Conservation (phyloP, 2,797 vertebrate species). For the Acanthurus leucopareius region DNA sequence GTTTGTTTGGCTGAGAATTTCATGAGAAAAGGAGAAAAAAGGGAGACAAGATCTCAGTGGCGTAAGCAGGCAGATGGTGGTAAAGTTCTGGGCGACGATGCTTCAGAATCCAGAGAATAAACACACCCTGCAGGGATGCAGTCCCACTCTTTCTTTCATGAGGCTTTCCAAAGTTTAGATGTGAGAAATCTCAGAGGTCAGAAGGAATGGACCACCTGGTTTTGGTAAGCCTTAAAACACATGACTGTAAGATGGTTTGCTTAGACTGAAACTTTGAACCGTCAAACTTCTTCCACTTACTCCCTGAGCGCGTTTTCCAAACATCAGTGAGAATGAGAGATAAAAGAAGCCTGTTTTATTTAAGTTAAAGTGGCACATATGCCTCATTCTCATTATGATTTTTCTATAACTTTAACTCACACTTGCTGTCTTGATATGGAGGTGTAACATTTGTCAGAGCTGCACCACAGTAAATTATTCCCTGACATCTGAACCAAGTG, state of each 20-base stretch:
- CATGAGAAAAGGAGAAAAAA: conserved; percentile 2
- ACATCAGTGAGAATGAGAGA: conserved; percentile 35
- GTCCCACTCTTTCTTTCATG: conserved; percentile 50
- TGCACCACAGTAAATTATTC: conserved; percentile 44
- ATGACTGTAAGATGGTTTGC: conserved; percentile 24
- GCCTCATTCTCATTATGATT: background rate
- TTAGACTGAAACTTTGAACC: conserved; percentile 31
- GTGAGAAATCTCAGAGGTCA: conserved; percentile 45
- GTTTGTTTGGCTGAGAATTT: conserved; percentile 18
- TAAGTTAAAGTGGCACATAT: background rate
- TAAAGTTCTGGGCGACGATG: conserved; percentile 13
- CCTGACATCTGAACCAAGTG: conserved; percentile 70
- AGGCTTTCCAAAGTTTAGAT: conserved; percentile 43
- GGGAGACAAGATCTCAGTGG: conserved; percentile 5
- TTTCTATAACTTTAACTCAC: background rate
- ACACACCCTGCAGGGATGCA: conserved; percentile 40
- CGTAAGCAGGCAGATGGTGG: conserved; percentile 6
- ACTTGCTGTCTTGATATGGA: background rate
- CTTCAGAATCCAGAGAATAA: conserved; percentile 14
- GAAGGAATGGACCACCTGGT: conserved; percentile 58
- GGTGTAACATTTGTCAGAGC: conserved; percentile 50
- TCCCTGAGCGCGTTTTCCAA: conserved; percentile 16
- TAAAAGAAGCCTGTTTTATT: background rate
- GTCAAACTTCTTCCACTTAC: conserved; percentile 29
- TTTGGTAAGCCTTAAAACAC: conserved; percentile 45